Base-by-base conservation (phyloP, 2,797 vertebrate species). In the Moxostoma hubbsi region DNA sequence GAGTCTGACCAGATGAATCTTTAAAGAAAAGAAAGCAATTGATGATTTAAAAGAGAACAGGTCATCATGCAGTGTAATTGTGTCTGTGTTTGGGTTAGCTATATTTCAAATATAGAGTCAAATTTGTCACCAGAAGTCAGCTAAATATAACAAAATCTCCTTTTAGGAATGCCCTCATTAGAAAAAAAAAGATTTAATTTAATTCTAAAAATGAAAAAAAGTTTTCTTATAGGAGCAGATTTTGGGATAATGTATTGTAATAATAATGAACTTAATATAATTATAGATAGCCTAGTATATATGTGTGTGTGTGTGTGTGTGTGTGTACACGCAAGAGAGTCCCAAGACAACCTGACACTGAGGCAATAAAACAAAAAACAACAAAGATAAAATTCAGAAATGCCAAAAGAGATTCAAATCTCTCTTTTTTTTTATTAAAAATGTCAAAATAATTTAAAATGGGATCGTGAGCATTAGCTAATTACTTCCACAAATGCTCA, bases 1-100 rank as follows among this genome's bases (percentile, higher is more conserved):
- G 94, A 0, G 92, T 92, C 87, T 98, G 97, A 64, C 94, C 95
- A 59, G 96, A 92, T 64, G 97, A 97, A 91, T 99, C 98, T 99
- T 89, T 18, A 88, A 65, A 81, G 36, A 73, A 66, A 76, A 86
- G 76, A 79, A 80, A 84, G 8, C 57, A 76, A 11, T 53, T 46
- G 7, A 72, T 9, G 36, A 24, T 15, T 5, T 63, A 15, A 49
- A 3, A 10, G 46, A 6, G 36, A 36, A 36, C 16, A 16, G 10
- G 13, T 61, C 50, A 50, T 9, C 36, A 74, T 0, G 58, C 65
- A 69, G 36, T 36, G 36, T 36, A 4, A 36, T 36, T 36, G 36
- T 36, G 36, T 36, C 36, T 36, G 36, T 36, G 36, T 36, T 36
- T 36, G 4, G 3, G 36, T 36, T 36, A 36, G 36, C 36, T 36